Evolutionary conservation across 2,113 vertebrate genomes (phyloP).

Genomic region (Zapornia atra): DNA sequence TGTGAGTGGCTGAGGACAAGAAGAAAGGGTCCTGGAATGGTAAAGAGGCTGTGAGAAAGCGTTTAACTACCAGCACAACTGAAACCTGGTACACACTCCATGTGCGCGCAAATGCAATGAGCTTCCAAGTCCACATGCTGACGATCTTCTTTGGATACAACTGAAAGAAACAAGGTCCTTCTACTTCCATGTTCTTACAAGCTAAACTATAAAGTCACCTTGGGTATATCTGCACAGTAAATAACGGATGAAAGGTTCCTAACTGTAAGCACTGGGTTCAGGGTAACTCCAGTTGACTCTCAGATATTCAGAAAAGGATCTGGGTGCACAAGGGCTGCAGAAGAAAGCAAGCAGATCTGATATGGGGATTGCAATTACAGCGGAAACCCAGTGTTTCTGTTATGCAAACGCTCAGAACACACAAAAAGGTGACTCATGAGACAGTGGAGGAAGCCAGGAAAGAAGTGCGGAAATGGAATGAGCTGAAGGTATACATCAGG

Average conservation of each 20-base stretch:
- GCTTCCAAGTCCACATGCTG: not conserved
- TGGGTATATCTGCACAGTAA: not conserved
- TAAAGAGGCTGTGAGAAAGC: not conserved
- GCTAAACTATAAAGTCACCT: not conserved
- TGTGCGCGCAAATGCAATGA: not conserved
- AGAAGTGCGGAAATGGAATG: not conserved
- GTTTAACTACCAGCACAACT: not conserved
- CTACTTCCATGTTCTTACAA: not conserved
- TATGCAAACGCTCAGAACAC: not conserved
- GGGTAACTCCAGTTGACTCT: not conserved
- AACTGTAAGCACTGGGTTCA: not conserved
- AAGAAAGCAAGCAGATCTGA: not conserved
- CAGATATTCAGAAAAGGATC: not conserved
- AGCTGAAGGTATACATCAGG: not conserved
- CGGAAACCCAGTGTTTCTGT: not conserved
- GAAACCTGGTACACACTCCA: not conserved
- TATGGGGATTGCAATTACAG: not conserved
- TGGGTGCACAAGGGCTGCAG: not conserved
- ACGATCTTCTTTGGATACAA: not conserved
- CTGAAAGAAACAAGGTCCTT: not conserved
- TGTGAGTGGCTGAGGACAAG: not conserved
- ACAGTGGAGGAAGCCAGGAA: not conserved
- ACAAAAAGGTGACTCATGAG: slow-evolving; percentile 26
- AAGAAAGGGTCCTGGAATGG: not conserved
- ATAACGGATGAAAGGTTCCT: not conserved